phyloP scores from a whole-genome alignment of 2,113 vertebrate genomes.

The Nothobranchius kuhntae region DNA sequence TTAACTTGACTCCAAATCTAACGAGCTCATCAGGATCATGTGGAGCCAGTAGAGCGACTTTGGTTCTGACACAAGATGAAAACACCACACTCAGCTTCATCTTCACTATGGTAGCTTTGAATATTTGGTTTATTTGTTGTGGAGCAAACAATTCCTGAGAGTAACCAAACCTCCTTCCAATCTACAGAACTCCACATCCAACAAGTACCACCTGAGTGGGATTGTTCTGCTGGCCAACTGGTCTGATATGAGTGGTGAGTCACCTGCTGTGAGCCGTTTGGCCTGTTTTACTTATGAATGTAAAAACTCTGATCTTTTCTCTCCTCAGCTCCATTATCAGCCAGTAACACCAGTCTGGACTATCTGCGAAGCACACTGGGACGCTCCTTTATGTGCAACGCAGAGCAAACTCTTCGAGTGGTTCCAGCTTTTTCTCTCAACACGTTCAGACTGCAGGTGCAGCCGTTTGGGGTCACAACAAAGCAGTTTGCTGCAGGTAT shows the following conservation, averaged over 20 bases:
- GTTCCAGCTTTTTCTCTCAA: conserved; percentile 78
- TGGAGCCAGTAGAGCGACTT: conserved; percentile 49
- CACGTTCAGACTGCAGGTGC: conserved; percentile 86
- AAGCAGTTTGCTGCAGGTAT: conserved; percentile 89
- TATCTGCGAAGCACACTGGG: conserved; percentile 85
- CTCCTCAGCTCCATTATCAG: conserved; percentile 51
- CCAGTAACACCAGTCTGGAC: conserved; percentile 79
- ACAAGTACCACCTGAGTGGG: conserved; percentile 74
- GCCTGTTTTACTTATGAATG: not conserved
- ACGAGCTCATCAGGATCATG: conserved; percentile 78
- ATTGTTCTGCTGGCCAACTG: conserved; percentile 60
- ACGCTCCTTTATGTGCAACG: conserved; percentile 89
- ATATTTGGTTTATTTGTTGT: not conserved
- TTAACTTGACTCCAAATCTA: conserved; percentile 81
- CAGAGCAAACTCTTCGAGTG: conserved; percentile 83
- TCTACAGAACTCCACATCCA: conserved; percentile 75
- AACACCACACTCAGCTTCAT: conserved; percentile 57
- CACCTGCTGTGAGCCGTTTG: not conserved
- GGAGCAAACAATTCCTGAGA: not conserved
- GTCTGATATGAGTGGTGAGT: conserved; percentile 71
- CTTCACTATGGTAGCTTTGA: conserved; percentile 79
- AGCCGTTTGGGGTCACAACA: conserved; percentile 86
- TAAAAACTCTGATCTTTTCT: not conserved
- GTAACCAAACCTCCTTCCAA: not conserved
- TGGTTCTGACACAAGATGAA: conserved; percentile 71